These are phyloP conservation scores for Eupithecia exiguata DNA, from an alignment of 2,888 invertebrate species.

Conservation along the genomic window DNA sequence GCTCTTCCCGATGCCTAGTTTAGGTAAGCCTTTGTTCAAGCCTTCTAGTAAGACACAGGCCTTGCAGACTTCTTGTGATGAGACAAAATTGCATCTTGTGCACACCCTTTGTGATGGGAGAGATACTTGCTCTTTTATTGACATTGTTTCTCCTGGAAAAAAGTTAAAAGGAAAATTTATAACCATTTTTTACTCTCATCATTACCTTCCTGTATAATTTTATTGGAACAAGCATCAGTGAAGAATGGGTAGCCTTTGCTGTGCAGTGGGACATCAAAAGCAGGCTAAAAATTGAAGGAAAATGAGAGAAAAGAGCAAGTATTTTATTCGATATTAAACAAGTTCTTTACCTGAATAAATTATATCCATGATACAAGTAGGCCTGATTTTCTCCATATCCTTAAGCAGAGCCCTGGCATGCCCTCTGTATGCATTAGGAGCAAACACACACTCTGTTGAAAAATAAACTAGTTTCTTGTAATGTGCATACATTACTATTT, in stretches of 20 bases:
- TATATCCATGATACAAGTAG: slow-evolving; percentile 96
- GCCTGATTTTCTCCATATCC: slow-evolving; percentile 96
- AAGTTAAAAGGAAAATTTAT: neutral
- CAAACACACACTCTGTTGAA: slow-evolving; percentile 99
- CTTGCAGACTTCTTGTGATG: slow-evolving; percentile 97
- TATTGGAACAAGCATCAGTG: neutral
- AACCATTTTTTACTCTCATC: neutral
- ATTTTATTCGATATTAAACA: neutral
- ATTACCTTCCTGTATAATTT: neutral
- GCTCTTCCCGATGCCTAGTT: slow-evolving; percentile 94
- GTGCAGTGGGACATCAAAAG: neutral
- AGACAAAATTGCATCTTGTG: slow-evolving; percentile 93
- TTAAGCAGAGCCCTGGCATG: slow-evolving; percentile 95
- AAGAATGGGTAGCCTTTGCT: neutral
- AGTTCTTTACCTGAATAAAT: slow-evolving; percentile 89
- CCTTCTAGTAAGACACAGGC: slow-evolving; percentile 98
- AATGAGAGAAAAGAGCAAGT: neutral
- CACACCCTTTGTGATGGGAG: slow-evolving; percentile 93
- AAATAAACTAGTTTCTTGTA: slow-evolving; percentile 98
- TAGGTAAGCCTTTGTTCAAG: slow-evolving; percentile 95
- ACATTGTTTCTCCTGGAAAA: slow-evolving; percentile 90
- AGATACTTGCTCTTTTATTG: slow-evolving; percentile 91
- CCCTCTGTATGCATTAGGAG: slow-evolving; percentile 98
- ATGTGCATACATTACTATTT: slow-evolving; percentile 99
- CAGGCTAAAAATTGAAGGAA: neutral